Evolutionary conservation across 2,888 invertebrate species (phyloP).

Genomic region (Orthonevra nobilis): DNA sequence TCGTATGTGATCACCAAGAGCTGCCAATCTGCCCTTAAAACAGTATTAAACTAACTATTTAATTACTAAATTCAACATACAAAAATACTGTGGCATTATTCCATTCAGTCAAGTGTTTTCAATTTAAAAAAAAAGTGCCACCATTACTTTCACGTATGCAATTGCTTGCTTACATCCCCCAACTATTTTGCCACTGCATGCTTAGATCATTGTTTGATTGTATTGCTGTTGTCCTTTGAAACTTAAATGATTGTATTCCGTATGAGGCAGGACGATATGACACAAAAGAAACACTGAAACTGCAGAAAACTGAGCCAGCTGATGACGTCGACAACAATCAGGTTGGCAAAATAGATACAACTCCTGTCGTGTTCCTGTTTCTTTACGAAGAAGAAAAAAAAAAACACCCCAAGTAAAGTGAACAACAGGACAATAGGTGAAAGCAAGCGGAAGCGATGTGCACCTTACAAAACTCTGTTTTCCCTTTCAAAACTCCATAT

Average conservation of each 20-base stretch:
- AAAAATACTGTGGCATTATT: too few species aligned
- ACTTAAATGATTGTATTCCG: conserved; percentile 53
- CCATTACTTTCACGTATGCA: too few species aligned
- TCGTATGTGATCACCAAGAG: too few species aligned
- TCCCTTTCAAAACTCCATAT: conserved; percentile 41
- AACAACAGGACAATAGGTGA: conserved; percentile 60
- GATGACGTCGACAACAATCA: conserved; percentile 23
- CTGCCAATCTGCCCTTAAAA: too few species aligned
- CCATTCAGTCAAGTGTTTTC: too few species aligned
- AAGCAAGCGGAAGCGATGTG: conserved; percentile 57
- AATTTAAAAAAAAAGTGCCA: too few species aligned
- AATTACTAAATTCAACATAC: too few species aligned
- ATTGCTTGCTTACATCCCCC: too few species aligned
- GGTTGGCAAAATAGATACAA: background rate
- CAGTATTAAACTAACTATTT: too few species aligned
- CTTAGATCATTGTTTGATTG: conserved; percentile 42
- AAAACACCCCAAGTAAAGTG: conserved; percentile 1
- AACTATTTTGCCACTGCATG: background rate
- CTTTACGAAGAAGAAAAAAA: too few species aligned
- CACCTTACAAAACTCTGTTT: conserved; percentile 47
- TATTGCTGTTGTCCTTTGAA: conserved; percentile 56
- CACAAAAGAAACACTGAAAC: conserved; percentile 41
- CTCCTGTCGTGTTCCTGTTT: too few species aligned
- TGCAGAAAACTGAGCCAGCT: too few species aligned
- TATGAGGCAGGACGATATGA: conserved; percentile 27